phyloP scores from a whole-genome alignment of 2,113 vertebrate genomes.

The Equus przewalskii region DNA sequence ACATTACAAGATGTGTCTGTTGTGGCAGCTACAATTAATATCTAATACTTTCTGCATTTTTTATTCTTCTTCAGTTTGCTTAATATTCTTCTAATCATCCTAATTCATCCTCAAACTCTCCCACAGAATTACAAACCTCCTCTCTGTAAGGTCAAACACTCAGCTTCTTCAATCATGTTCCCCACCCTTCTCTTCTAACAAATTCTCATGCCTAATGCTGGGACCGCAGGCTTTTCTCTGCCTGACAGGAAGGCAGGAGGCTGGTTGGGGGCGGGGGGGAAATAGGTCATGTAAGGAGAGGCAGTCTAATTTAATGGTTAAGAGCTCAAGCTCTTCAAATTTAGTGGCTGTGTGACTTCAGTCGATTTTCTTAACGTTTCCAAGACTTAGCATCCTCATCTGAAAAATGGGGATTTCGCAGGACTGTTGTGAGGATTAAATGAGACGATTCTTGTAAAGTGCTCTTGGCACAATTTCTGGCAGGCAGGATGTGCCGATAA shows the following conservation, averaged over 20 bases:
- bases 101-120: constrained; percentile 13
- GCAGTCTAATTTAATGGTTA: neutral
- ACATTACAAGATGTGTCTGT: constrained; percentile 58
- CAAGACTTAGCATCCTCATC: neutral
- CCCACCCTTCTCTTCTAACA: neutral
- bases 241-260: neutral
- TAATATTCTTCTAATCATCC: constrained; percentile 36
- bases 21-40: constrained; percentile 37
- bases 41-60: constrained; percentile 15
- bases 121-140: neutral
- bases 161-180: neutral
- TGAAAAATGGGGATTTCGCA: neutral
- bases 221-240: constrained; percentile 20
- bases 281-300: neutral
- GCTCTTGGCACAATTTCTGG: neutral
- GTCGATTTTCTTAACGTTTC: neutral
- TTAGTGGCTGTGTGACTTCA: neutral
- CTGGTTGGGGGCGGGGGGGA: neutral
- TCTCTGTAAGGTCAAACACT: neutral
- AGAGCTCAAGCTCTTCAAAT: neutral
- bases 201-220: neutral
- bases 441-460: neutral
- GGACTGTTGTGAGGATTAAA: neutral
- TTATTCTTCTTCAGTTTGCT: constrained; percentile 32
- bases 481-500: neutral